These are phyloP conservation scores for Notarius lentiginosus DNA, from an alignment of 2,113 vertebrate genomes.

Conservation along the genomic window DNA sequence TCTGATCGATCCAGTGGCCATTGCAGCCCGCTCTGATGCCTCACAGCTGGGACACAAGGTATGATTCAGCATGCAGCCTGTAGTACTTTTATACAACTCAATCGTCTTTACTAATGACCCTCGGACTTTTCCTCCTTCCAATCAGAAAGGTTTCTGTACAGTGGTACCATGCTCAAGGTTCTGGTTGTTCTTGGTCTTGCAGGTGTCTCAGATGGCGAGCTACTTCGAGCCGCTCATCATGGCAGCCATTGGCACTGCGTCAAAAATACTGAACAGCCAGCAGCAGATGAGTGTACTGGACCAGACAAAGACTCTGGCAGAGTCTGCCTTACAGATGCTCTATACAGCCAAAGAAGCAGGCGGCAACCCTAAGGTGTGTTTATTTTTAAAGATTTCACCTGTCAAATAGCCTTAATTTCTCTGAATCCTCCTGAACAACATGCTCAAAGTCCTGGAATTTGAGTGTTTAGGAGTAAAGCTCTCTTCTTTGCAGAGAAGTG, in stretches of 20 bases:
- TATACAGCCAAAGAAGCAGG: conserved; percentile 97
- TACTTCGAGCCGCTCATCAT: conserved; percentile 95
- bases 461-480: not conserved
- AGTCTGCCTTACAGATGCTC: conserved; percentile 94
- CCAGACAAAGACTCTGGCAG: conserved; percentile 93
- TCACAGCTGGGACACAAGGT: conserved; percentile 98
- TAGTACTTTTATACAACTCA: not conserved
- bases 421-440: not conserved
- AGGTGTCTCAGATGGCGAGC: conserved; percentile 98
- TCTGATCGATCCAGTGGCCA: conserved; percentile 89
- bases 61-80: conserved; percentile 9
- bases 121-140: not conserved
- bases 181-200: not conserved
- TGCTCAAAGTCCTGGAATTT: not conserved
- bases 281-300: conserved; percentile 99
- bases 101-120: not conserved
- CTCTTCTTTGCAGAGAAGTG: not conserved
- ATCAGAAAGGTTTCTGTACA: not conserved
- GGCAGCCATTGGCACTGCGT: conserved; percentile 87
- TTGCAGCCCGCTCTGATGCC: conserved; percentile 86
- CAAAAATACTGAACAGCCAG: conserved; percentile 92
- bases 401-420: not conserved
- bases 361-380: conserved; percentile 92
- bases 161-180: not conserved
- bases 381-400: not conserved